Evolutionary conservation across 2,888 invertebrate species (phyloP), one percentile per base, ranked within the genome.

Genomic region (Platerodrilus igneus): DNA sequence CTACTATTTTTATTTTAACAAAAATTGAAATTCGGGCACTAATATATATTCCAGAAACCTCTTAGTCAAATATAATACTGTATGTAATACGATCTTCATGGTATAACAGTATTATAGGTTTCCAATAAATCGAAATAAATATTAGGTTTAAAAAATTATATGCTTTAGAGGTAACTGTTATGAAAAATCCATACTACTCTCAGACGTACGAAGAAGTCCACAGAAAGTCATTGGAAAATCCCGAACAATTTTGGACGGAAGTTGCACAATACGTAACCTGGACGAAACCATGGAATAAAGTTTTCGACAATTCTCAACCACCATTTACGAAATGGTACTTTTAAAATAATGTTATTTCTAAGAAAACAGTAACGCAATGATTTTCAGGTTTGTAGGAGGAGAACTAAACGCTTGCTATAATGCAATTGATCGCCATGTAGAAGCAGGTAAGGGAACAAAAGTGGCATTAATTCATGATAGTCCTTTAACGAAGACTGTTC

Each of bases 331-430:
- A 87, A 76, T 94, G 94, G 93, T 92, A 72, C 7, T 41, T 37
- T 32, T 11, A 3, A 2, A 23, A 28, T 30, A 28, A n/a, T 15
- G 8, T 10, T 6, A 17, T n/a, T 30, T 18, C n/a, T 17, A 35
- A 11, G 18, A 10, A 25, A 11, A 4, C 9, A 31, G 10, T 22
- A 36, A n/a, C n/a, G n/a, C 19, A 27, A 20, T 23, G 10, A 19
- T 37, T 53, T 54, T 26, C 50, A 86, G 89, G 90, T 91, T 84
- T 73, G 79, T 81, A 2, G 94, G 91, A 0, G 95, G 94, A 0
- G 85, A 92, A 66, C 65, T 94, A 62, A 95, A 93, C 56, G 91
- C 92, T 0, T 92, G 93, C 59, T 85, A 92, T 73, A 95, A 95
- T 66, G 88, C 92, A 0, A 73, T 95, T 6, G 95, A 95, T 67